These are phyloP conservation scores for Cochlearius cochlearius DNA, from an alignment of 2,113 vertebrate genomes.

Conservation along the genomic window DNA sequence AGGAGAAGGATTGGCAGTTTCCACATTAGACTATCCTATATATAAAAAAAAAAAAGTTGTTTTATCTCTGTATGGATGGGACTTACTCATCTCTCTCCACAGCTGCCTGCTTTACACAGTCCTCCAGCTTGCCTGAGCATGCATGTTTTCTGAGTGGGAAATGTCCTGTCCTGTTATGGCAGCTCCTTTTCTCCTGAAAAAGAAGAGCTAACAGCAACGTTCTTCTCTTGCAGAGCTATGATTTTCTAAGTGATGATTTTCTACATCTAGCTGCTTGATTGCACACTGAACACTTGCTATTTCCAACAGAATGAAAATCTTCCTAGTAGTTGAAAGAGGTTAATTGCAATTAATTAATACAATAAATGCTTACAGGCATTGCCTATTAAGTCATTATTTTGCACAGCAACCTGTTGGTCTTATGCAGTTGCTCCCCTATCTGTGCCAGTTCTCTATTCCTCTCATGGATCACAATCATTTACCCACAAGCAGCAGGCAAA, in stretches of 20 bases:
- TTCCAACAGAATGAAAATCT: neutral
- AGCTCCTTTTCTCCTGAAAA: neutral
- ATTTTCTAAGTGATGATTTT: neutral
- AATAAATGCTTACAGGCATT: neutral
- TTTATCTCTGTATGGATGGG: conserved; percentile 35
- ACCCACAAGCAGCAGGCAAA: neutral
- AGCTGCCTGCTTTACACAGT: conserved; percentile 36
- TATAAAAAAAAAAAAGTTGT: neutral
- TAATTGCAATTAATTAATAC: neutral
- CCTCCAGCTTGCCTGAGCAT: conserved; percentile 61
- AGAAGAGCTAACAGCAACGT: neutral
- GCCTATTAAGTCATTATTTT: neutral
- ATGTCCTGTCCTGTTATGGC: conserved; percentile 2
- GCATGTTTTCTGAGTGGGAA: conserved; percentile 41
- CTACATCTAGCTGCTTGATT: neutral
- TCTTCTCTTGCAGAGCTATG: neutral
- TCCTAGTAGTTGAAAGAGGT: neutral
- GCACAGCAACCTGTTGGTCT: neutral
- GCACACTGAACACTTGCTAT: neutral
- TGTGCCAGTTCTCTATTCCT: neutral
- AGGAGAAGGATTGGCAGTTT: conserved; percentile 25
- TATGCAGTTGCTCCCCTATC: neutral
- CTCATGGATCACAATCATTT: neutral
- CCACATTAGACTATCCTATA: neutral
- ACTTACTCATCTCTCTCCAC: conserved; percentile 19